phyloP scores from a whole-genome alignment of 2,113 vertebrate genomes.

The Azemiops feae region DNA sequence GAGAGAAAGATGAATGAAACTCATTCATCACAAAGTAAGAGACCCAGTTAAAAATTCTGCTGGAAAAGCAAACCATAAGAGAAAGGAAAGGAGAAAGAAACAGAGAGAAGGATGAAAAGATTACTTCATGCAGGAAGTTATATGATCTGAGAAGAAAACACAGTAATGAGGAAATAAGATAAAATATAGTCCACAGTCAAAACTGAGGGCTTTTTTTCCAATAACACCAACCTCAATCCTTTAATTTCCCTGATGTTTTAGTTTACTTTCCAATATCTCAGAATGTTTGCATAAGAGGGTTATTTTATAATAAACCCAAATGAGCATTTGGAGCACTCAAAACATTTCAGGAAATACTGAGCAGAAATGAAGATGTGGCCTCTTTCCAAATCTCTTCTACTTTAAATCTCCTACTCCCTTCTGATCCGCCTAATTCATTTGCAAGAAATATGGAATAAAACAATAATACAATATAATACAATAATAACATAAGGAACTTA shows the following conservation, averaged over 20 bases:
- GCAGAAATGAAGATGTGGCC: neutral
- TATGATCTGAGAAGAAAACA: slow-evolving; percentile 58
- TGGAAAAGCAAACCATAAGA: slow-evolving; percentile 63
- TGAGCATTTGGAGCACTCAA: neutral
- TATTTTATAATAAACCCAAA: neutral
- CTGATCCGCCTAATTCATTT: neutral
- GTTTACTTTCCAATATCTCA: neutral
- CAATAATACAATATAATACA: neutral
- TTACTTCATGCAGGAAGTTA: slow-evolving; percentile 60
- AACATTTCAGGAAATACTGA: slow-evolving; percentile 12
- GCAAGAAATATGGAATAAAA: neutral
- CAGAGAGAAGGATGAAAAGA: slow-evolving; percentile 40
- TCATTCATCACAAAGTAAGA: slow-evolving; percentile 76
- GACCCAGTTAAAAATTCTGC: slow-evolving; percentile 60
- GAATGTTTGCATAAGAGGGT: neutral
- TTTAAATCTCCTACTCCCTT: neutral
- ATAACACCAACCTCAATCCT: neutral
- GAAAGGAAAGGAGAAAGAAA: slow-evolving; percentile 46
- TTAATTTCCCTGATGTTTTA: slow-evolving; percentile 4
- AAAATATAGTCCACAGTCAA: slow-evolving; percentile 20
- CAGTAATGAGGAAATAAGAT: slow-evolving; percentile 22
- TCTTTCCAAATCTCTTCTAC: neutral
- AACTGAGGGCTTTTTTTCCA: neutral
- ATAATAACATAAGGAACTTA: neutral
- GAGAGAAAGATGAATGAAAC: slow-evolving; percentile 78